Conservation (phyloP, 2,797 vertebrate species). For the Schizopygopsis pylzovi region DNA sequence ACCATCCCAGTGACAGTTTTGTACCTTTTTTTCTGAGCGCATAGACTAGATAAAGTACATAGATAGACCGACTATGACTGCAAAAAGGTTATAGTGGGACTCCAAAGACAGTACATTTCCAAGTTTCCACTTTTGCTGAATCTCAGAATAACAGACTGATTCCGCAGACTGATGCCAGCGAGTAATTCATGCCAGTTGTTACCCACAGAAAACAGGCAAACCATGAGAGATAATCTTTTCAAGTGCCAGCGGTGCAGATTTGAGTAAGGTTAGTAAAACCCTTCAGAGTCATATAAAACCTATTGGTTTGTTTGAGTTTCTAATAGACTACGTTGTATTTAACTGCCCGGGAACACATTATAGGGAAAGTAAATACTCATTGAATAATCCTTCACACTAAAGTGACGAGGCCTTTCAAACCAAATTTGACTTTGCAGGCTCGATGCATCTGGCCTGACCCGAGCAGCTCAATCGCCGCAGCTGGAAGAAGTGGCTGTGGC, state of each 20-base stretch:
- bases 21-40: background rate
- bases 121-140: slow-evolving; percentile 49
- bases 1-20: background rate
- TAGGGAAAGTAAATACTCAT: slow-evolving; percentile 52
- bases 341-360: slow-evolving; percentile 51
- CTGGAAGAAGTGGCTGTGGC: slow-evolving; percentile 34
- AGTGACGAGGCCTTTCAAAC: slow-evolving; percentile 36
- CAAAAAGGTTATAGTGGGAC: slow-evolving; percentile 9
- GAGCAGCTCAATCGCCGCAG: slow-evolving; percentile 43
- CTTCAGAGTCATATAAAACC: slow-evolving; percentile 42
- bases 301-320: slow-evolving; percentile 59
- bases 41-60: background rate
- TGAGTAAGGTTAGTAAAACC: slow-evolving; percentile 48
- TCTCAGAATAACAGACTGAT: slow-evolving; percentile 35
- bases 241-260: slow-evolving; percentile 38
- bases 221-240: slow-evolving; percentile 53
- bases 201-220: slow-evolving; percentile 44
- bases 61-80: slow-evolving; percentile 1
- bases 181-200: slow-evolving; percentile 55
- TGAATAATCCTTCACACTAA: slow-evolving; percentile 38
- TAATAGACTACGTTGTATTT: slow-evolving; percentile 52
- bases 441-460: slow-evolving; percentile 12
- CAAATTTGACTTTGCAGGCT: slow-evolving; percentile 8
- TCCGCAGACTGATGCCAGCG: slow-evolving; percentile 35
- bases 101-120: slow-evolving; percentile 45